Conservation (phyloP, 1,140 invertebrate genomes). For the Brachionus rubens region DNA sequence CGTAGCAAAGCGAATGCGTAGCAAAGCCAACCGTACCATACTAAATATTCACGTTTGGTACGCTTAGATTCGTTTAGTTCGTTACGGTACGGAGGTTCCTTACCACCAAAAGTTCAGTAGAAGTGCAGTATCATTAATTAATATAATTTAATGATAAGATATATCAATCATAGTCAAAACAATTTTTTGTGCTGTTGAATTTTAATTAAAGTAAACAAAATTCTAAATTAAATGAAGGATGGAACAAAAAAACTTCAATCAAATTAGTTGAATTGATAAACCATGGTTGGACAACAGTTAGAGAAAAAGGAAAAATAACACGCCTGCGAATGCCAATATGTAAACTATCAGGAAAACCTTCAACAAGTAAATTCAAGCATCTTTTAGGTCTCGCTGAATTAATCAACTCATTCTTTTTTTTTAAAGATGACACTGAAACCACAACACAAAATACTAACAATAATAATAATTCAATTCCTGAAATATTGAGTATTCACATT, state of each 20-base stretch:
- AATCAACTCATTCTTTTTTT: too few relatives aligned
- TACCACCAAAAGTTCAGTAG: too few relatives aligned
- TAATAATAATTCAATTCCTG: background rate
- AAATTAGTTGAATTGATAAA: conserved; percentile 44
- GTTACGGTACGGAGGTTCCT: too few relatives aligned
- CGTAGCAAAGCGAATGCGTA: too few relatives aligned
- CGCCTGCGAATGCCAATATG: conserved; percentile 40
- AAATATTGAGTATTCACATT: background rate
- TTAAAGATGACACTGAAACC: background rate
- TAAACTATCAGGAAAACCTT: conserved; percentile 1
- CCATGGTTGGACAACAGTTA: conserved; percentile 39
- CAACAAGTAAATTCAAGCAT: background rate
- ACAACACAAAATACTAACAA: background rate
- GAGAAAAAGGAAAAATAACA: conserved; percentile 46
- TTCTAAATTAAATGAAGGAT: background rate
- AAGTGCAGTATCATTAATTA: too few relatives aligned
- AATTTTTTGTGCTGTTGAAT: background rate
- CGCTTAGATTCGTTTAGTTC: too few relatives aligned
- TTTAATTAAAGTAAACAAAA: background rate
- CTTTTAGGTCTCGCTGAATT: background rate
- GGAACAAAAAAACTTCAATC: conserved; percentile 44
- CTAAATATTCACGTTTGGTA: too few relatives aligned
- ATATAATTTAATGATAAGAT: too few relatives aligned
- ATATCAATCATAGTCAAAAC: too few relatives aligned
- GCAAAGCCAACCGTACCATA: too few relatives aligned